A percentile compares a stretch with the other conserved stretches of the same genome.
Evolutionary conservation across 2,888 invertebrate species (phyloP).

Genomic region (Metellina segmentata): DNA sequence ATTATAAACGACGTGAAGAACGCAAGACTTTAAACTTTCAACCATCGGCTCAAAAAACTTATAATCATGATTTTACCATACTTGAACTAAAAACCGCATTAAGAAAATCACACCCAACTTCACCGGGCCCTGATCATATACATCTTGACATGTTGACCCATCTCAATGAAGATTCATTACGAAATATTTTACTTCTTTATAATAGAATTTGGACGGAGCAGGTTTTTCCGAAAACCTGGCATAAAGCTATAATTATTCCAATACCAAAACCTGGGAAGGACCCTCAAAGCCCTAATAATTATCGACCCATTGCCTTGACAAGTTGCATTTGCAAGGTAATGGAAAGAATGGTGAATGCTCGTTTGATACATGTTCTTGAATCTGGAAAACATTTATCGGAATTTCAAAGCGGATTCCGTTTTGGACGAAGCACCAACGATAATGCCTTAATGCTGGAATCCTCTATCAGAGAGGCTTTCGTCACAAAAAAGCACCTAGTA

Average conservation of each 20-base stretch:
- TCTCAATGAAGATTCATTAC: not conserved
- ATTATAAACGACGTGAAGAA: not conserved
- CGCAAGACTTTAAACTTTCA: not conserved
- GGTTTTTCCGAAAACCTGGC: not conserved
- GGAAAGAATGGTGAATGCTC: constrained; percentile 78
- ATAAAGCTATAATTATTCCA: not conserved
- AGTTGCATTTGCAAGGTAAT: constrained; percentile 78
- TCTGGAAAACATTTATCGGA: not conserved
- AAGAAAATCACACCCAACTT: not conserved
- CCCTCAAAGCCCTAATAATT: not conserved
- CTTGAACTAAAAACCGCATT: not conserved
- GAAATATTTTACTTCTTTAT: not conserved
- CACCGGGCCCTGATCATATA: not conserved
- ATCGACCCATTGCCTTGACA: constrained; percentile 77
- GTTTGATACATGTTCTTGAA: constrained; percentile 76
- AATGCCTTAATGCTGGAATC: constrained; percentile 59
- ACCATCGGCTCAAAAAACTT: not conserved
- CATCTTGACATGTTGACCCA: not conserved
- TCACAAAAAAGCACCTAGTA: constrained; percentile 76
- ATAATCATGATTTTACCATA: not conserved
- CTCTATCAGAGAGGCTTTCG: constrained; percentile 77
- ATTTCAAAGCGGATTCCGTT: constrained; percentile 27
- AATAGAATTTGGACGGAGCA: constrained; percentile 2
- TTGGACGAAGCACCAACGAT: not conserved
- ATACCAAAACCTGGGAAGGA: constrained; percentile 10